phyloP scores from a whole-genome alignment of 2,888 invertebrate genomes.

The Hirudinaria manillensis region DNA sequence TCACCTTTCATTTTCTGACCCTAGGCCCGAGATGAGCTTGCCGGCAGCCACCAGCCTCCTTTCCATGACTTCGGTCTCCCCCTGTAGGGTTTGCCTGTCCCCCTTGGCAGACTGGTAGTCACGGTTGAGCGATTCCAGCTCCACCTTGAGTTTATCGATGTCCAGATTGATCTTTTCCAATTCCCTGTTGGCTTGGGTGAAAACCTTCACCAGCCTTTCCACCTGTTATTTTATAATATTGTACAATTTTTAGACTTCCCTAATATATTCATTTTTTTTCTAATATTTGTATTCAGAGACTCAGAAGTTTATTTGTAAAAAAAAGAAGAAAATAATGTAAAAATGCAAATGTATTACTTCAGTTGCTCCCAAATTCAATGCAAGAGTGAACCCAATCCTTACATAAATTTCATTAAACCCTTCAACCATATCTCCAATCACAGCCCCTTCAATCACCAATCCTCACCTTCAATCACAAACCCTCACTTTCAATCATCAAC shows the following conservation, averaged over 20 bases:
- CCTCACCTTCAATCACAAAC: background rate
- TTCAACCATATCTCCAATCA: background rate
- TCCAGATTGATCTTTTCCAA: conserved; percentile 71
- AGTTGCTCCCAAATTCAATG: background rate
- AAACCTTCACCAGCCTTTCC: conserved; percentile 69
- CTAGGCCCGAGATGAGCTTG: conserved; percentile 76
- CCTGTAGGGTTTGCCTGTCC: conserved; percentile 66
- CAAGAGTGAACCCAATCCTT: background rate
- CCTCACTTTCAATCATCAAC: no score
- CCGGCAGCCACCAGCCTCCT: conserved; percentile 75
- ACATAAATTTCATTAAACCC: background rate
- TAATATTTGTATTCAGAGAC: background rate
- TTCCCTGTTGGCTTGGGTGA: conserved; percentile 56
- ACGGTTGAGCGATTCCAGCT: conserved; percentile 65
- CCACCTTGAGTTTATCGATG: conserved; percentile 67
- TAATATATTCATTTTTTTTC: background rate
- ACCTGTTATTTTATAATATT: conserved; percentile 60
- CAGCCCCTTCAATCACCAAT: background rate
- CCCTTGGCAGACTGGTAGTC: conserved; percentile 74
- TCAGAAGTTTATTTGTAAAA: background rate
- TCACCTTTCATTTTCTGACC: conserved; percentile 71
- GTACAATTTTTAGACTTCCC: no score
- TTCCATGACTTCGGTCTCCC: conserved; percentile 76
- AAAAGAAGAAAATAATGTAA: no score
- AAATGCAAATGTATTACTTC: background rate